phyloP scores from a whole-genome alignment of 2,888 invertebrate genomes.

The Poecilus cupreus region DNA sequence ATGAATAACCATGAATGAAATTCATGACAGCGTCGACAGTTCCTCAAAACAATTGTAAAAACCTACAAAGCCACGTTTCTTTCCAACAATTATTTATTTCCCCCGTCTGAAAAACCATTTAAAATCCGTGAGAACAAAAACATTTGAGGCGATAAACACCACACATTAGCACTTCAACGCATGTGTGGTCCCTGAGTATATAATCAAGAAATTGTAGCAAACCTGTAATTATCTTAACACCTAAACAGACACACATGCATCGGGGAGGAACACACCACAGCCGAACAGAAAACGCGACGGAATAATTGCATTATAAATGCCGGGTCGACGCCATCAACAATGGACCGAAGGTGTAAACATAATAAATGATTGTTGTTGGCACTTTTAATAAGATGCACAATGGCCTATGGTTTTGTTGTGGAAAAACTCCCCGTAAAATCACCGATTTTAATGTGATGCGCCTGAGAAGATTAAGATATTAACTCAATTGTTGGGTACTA shows the following conservation, averaged over 20 bases:
- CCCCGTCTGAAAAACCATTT: neutral
- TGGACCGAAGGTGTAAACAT: slow-evolving; percentile 54
- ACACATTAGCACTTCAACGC: slow-evolving; percentile 52
- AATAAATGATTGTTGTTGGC: slow-evolving; percentile 44
- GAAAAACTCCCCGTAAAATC: slow-evolving; percentile 7
- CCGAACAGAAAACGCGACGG: neutral
- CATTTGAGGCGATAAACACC: slow-evolving; percentile 34
- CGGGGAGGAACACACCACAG: neutral
- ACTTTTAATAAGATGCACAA: slow-evolving; percentile 52
- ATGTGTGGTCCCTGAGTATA: slow-evolving; percentile 45
- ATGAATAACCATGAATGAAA: slow-evolving; percentile 33
- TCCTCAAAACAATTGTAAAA: slow-evolving; percentile 11
- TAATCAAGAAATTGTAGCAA: slow-evolving; percentile 51
- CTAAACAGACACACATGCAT: slow-evolving; percentile 10
- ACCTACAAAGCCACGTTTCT: neutral
- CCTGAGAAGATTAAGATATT: slow-evolving; percentile 22
- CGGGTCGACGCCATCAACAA: slow-evolving; percentile 35
- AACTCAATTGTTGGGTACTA: slow-evolving; percentile 13
- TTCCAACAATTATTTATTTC: slow-evolving; percentile 9
- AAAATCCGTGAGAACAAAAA: slow-evolving; percentile 38
- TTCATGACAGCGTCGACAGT: neutral
- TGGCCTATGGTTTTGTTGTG: slow-evolving; percentile 17
- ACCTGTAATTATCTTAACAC: slow-evolving; percentile 57
- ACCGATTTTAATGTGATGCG: slow-evolving; percentile 10
- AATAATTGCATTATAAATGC: slow-evolving; percentile 55